A percentile compares a stretch with the other conserved stretches of the same genome.
phyloP scores from a whole-genome alignment of 2,888 invertebrate species.

The Dendrolimus houi region DNA sequence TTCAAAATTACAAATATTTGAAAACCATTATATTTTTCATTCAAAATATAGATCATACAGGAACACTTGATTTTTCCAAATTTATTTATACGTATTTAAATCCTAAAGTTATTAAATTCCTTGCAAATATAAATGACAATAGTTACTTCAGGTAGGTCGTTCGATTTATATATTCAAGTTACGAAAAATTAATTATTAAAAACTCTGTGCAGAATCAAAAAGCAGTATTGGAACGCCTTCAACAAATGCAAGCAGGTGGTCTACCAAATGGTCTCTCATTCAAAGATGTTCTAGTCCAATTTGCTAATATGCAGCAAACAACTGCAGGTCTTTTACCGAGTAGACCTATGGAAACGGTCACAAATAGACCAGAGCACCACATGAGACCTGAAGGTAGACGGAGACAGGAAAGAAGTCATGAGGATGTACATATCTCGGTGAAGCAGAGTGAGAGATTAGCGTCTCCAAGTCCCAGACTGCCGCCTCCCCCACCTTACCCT shows the following conservation, averaged over 20 bases:
- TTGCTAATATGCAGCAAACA: conserved; percentile 77
- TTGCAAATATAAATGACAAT: no score
- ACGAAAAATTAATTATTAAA: neutral
- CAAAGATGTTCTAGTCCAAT: conserved; percentile 86
- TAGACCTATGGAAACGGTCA: conserved; percentile 44
- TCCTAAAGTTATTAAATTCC: no score
- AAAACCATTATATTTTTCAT: no score
- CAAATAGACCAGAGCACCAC: conserved; percentile 47
- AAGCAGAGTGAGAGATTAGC: conserved; percentile 49
- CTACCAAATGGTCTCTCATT: conserved; percentile 73
- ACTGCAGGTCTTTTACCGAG: conserved; percentile 45
- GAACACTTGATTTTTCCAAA: no score
- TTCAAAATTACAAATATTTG: no score
- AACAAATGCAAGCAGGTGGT: conserved; percentile 64
- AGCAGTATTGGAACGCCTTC: conserved; percentile 61
- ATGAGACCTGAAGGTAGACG: conserved; percentile 39
- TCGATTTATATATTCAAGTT: no score
- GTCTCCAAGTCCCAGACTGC: conserved; percentile 57
- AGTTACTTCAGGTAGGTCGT: no score
- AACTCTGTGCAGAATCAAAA: conserved; percentile 56
- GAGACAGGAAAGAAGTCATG: conserved; percentile 35
- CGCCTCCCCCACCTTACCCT: conserved; percentile 83
- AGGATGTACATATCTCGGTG: conserved; percentile 30
- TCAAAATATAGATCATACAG: no score
- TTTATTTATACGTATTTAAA: no score